phyloP scores from a whole-genome alignment of 1,140 invertebrate genomes.

The Medauroidea extradentata region DNA sequence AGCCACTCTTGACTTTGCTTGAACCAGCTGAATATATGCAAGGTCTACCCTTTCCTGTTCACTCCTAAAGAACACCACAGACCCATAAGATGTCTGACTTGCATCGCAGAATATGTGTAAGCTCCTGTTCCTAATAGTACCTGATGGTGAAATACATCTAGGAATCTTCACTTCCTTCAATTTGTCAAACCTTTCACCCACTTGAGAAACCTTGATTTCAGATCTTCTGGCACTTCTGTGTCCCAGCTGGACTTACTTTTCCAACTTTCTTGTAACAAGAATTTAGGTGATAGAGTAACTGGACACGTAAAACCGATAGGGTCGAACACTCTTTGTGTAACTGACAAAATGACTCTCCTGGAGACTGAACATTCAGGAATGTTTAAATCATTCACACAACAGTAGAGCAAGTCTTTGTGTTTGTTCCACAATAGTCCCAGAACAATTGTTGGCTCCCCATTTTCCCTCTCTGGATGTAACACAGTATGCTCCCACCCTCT shows the following conservation, averaged over 20 bases:
- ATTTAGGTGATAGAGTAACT: slow-evolving; percentile 26
- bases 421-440: slow-evolving; percentile 26
- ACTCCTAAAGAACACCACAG: slow-evolving; percentile 27
- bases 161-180: slow-evolving; percentile 25
- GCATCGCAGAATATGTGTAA: slow-evolving; percentile 39
- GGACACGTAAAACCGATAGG: slow-evolving; percentile 34
- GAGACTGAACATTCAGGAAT: background rate
- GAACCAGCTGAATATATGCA: slow-evolving; percentile 23
- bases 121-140: slow-evolving; percentile 1
- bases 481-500: slow-evolving; percentile 27
- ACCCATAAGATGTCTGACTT: slow-evolving; percentile 31
- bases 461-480: background rate
- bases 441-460: slow-evolving; percentile 11
- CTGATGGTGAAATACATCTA: slow-evolving; percentile 17
- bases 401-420: slow-evolving; percentile 16
- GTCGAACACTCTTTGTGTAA: slow-evolving; percentile 33
- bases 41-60: background rate
- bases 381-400: background rate
- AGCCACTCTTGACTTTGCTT: slow-evolving; percentile 34
- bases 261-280: slow-evolving; percentile 31
- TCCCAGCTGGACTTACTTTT: slow-evolving; percentile 26
- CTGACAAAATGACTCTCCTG: slow-evolving; percentile 25
- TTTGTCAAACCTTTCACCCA: slow-evolving; percentile 20
- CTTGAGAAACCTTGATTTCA: slow-evolving; percentile 17
- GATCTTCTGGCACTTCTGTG: slow-evolving; percentile 9